Conservation (phyloP, 2,888 invertebrate species). For the Taphrorychus bicolor region DNA sequence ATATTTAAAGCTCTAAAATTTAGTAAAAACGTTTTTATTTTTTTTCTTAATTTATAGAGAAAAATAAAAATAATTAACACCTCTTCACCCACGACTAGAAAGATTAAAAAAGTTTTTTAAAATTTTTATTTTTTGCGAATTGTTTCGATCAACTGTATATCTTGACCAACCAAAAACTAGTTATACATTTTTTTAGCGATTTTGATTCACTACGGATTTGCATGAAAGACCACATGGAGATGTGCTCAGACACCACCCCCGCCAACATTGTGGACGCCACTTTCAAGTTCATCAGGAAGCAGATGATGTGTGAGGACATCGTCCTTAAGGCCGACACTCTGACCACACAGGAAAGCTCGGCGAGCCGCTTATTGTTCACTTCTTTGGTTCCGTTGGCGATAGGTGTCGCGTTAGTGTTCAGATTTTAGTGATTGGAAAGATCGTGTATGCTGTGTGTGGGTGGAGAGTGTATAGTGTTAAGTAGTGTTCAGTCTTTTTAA, state of each 20-base stretch:
- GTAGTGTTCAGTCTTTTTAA: too few relatives aligned
- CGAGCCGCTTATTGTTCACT: neutral
- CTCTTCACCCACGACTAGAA: too few relatives aligned
- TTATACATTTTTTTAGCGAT: conserved; percentile 65
- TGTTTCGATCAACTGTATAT: too few relatives aligned
- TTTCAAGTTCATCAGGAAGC: conserved; percentile 70
- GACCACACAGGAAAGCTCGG: neutral
- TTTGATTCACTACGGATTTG: conserved; percentile 66
- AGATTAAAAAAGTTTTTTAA: neutral
- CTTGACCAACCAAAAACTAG: neutral
- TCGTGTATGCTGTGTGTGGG: too few relatives aligned
- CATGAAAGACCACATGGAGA: conserved; percentile 68
- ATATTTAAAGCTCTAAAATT: too few relatives aligned
- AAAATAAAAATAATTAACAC: too few relatives aligned
- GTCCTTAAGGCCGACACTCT: neutral
- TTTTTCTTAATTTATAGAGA: too few relatives aligned
- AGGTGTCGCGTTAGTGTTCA: neutral
- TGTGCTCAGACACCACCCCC: conserved; percentile 76
- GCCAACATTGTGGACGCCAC: conserved; percentile 79
- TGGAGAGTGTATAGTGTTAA: too few relatives aligned
- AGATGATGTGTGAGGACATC: conserved; percentile 64
- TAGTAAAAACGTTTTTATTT: too few relatives aligned
- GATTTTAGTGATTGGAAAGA: neutral
- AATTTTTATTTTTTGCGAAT: neutral
- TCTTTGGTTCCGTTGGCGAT: neutral